Percentiles rank a stretch among this genome's conserved stretches.
These are phyloP conservation scores for Charanyca ferruginea DNA, from an alignment of 2,888 invertebrate genomes.

Conservation along the genomic window DNA sequence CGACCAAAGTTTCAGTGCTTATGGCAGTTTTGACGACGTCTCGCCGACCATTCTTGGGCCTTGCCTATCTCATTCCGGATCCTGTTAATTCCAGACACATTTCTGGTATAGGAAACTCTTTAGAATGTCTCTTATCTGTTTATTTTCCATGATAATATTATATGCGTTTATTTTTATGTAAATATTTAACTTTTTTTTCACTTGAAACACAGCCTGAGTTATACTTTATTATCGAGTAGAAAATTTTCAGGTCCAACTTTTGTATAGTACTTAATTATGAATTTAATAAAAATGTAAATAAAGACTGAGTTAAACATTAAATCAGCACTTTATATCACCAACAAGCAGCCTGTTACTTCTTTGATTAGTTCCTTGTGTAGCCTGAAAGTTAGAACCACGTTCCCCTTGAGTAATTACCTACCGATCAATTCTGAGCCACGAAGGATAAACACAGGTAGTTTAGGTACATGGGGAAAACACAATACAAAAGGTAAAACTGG, in stretches of 20 bases:
- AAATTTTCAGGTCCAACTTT: too few species aligned
- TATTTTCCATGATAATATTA: too few species aligned
- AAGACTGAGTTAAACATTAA: slow-evolving; percentile 18
- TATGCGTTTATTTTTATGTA: too few species aligned
- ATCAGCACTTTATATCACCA: slow-evolving; percentile 40
- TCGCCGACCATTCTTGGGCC: slow-evolving; percentile 22
- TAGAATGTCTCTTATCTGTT: too few species aligned
- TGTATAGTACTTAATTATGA: too few species aligned
- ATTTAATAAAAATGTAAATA: too few species aligned
- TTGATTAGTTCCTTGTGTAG: slow-evolving; percentile 65
- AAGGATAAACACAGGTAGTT: slow-evolving; percentile 18
- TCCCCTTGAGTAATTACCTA: slow-evolving; percentile 78
- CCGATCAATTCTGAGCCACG: slow-evolving; percentile 73
- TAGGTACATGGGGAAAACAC: slow-evolving; percentile 5
- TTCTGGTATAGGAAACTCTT: background rate
- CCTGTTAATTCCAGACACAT: slow-evolving; percentile 4
- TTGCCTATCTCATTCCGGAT: slow-evolving; percentile 11
- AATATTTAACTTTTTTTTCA: too few species aligned
- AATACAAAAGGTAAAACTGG: slow-evolving; percentile 30
- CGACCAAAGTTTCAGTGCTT: slow-evolving; percentile 33
- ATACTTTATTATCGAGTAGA: too few species aligned
- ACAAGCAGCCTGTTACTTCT: slow-evolving; percentile 63
- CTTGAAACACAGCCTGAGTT: too few species aligned
- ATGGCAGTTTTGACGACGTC: slow-evolving; percentile 44
- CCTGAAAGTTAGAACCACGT: slow-evolving; percentile 75